Evolutionary conservation across 2,888 invertebrate species (phyloP).

Genomic region (Salticus scenicus): DNA sequence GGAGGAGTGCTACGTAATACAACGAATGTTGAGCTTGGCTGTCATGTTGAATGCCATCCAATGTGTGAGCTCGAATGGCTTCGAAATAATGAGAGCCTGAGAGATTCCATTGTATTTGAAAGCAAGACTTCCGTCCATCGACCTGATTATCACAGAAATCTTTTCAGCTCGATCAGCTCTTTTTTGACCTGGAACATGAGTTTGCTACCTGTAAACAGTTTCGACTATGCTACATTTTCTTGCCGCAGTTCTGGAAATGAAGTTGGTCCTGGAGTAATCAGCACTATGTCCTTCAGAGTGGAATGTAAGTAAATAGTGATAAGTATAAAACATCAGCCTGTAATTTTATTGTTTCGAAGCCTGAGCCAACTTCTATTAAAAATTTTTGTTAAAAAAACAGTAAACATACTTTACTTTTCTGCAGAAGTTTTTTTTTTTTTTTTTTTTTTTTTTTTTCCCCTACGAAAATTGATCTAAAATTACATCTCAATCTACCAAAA

Average conservation of each 20-base stretch:
- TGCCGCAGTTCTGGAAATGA: constrained; percentile 71
- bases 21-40: constrained; percentile 83
- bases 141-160: constrained; percentile 78
- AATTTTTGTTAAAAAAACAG: too few species aligned
- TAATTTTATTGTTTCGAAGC: too few species aligned
- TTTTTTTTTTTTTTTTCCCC: too few species aligned
- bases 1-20: constrained; percentile 81
- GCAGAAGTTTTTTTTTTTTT: too few species aligned
- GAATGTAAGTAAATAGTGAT: constrained; percentile 96
- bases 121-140: constrained; percentile 76
- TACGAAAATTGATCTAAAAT: too few species aligned
- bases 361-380: too few species aligned
- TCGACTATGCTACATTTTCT: constrained; percentile 72
- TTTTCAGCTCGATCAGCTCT: constrained; percentile 83
- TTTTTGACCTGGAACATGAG: constrained; percentile 68
- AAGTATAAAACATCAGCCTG: too few species aligned
- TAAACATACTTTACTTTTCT: too few species aligned
- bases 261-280: constrained; percentile 87
- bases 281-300: constrained; percentile 88
- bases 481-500: too few species aligned
- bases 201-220: constrained; percentile 60
- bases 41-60: constrained; percentile 92
- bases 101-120: constrained; percentile 65
- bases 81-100: constrained; percentile 81
- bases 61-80: constrained; percentile 89